Conservation (phyloP, 2,113 vertebrate genomes). For the Thermophis baileyi region DNA sequence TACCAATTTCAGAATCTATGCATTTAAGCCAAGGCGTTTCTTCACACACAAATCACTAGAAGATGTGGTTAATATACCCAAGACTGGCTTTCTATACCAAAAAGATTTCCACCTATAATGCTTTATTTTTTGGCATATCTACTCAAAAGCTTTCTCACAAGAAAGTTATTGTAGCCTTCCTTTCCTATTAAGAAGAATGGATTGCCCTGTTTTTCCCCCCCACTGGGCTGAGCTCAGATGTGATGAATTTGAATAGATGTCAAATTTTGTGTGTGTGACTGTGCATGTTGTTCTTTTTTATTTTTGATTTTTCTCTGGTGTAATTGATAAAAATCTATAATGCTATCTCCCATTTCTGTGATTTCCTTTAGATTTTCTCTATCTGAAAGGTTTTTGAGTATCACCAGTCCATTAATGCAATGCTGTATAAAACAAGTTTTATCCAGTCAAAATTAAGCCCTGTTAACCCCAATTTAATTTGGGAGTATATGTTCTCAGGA, state of each 20-base stretch:
- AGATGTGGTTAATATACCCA: not conserved
- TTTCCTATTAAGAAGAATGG: conserved; percentile 15
- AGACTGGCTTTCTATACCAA: not conserved
- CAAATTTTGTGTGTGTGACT: not conserved
- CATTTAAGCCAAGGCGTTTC: not conserved
- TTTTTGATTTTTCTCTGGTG: not conserved
- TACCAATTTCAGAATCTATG: not conserved
- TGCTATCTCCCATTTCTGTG: not conserved
- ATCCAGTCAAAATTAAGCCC: not conserved
- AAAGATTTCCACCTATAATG: not conserved
- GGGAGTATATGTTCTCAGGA: not conserved
- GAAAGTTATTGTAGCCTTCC: not conserved
- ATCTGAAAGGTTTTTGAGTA: not conserved
- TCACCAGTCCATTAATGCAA: not conserved
- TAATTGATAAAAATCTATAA: not conserved
- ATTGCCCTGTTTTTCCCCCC: not conserved
- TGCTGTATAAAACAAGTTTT: not conserved
- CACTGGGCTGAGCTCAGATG: not conserved
- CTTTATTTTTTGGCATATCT: not conserved
- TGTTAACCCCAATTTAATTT: not conserved
- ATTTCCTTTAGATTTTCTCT: not conserved
- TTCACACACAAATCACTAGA: not conserved
- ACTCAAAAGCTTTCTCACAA: not conserved
- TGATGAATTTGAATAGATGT: not conserved
- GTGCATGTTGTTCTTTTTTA: not conserved